Conservation (phyloP, 2,888 invertebrate genomes). For the Drosophila borborema region DNA sequence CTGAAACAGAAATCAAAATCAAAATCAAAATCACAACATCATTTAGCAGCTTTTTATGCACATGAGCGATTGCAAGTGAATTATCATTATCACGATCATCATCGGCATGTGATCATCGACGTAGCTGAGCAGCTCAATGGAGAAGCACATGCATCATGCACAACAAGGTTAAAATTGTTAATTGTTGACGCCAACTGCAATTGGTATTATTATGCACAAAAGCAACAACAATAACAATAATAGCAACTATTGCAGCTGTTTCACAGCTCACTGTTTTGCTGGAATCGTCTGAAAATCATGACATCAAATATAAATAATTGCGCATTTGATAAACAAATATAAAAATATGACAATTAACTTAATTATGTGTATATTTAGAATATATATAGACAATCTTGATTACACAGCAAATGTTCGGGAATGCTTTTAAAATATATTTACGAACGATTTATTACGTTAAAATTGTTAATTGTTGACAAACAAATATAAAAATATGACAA, state of each 20-base stretch:
- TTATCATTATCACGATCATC: conserved; percentile 27
- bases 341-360: conserved; percentile 14
- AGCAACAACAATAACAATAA: conserved; percentile 28
- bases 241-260: conserved; percentile 26
- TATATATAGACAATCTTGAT: too few relatives aligned
- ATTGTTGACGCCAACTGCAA: conserved; percentile 53
- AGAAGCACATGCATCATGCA: conserved; percentile 62
- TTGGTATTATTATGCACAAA: conserved; percentile 51
- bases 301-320: conserved; percentile 57
- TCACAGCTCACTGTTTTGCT: conserved; percentile 7
- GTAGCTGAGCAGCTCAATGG: conserved; percentile 5
- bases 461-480: conserved; percentile 66
- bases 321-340: conserved; percentile 67
- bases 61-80: conserved; percentile 38
- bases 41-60: conserved; percentile 66
- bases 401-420: too few relatives aligned
- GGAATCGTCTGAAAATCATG: conserved; percentile 33
- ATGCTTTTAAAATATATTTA: too few relatives aligned
- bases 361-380: too few relatives aligned
- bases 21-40: conserved; percentile 36
- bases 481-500: conserved; percentile 19
- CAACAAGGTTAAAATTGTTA: conserved; percentile 72
- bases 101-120: conserved; percentile 14
- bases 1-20: conserved; percentile 25
- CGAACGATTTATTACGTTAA: too few relatives aligned